These are phyloP conservation scores for Aphis gossypii DNA, from an alignment of 1,140 invertebrate genomes.

Conservation along the genomic window DNA sequence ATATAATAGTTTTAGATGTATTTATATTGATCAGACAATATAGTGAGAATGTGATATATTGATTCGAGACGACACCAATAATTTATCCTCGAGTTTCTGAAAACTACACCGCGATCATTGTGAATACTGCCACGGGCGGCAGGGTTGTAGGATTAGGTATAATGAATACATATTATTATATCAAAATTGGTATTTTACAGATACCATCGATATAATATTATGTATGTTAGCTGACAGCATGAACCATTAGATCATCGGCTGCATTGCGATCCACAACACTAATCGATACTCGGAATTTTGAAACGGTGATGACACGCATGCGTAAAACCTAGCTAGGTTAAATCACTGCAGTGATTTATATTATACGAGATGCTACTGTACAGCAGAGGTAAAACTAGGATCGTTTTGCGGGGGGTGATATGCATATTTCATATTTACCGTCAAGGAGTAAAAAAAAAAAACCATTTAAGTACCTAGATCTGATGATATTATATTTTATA, in stretches of 20 bases:
- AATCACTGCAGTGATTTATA: background rate
- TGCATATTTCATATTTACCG: background rate
- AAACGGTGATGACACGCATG: background rate
- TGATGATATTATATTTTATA: background rate
- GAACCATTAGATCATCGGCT: background rate
- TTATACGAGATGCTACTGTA: background rate
- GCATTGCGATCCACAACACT: background rate
- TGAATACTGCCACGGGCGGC: too few relatives aligned
- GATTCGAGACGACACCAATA: background rate
- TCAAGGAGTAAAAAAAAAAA: background rate
- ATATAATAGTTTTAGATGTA: too few relatives aligned
- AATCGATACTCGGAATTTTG: background rate
- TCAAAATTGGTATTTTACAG: background rate
- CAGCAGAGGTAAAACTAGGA: background rate
- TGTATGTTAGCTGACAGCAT: background rate
- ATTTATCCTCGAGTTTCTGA: background rate
- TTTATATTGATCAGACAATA: too few relatives aligned
- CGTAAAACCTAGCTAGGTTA: too few relatives aligned
- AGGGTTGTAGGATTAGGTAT: background rate
- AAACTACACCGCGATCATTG: background rate
- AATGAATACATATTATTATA: background rate
- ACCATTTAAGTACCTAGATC: background rate
- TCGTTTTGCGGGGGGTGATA: background rate
- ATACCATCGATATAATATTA: background rate
- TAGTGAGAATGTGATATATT: background rate